Evolutionary conservation across 2,888 invertebrate genomes (phyloP).

Genomic region (Pyrgus malvae): DNA sequence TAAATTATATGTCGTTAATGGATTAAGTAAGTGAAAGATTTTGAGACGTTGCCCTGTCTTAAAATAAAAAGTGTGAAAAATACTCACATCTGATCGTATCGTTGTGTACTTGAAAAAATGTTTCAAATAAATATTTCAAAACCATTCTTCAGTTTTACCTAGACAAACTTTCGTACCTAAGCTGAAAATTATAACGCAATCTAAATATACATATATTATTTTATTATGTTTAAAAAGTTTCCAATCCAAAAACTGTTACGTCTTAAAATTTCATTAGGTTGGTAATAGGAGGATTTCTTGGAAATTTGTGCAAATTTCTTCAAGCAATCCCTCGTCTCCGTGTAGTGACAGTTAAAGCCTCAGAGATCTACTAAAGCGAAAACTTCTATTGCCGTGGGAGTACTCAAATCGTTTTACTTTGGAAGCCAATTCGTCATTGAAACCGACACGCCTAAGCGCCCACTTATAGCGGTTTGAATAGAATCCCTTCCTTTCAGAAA

Average conservation of each 20-base stretch:
- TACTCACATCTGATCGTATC: no score
- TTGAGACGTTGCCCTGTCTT: no score
- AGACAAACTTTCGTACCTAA: no score
- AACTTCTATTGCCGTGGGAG: constrained; percentile 56
- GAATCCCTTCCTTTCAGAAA: neutral
- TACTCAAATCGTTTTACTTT: constrained; percentile 54
- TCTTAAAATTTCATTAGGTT: constrained; percentile 14
- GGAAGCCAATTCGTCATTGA: constrained; percentile 50
- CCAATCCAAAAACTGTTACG: neutral
- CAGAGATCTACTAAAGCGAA: constrained; percentile 48
- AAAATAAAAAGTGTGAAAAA: no score
- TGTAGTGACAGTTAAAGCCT: constrained; percentile 49
- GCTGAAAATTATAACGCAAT: no score
- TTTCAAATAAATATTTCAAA: no score
- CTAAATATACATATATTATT: no score
- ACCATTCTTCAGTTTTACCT: no score
- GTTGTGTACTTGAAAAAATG: no score
- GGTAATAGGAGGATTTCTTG: constrained; percentile 15
- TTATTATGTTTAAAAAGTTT: no score
- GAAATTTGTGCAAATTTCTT: constrained; percentile 26
- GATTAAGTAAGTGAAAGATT: no score
- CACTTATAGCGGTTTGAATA: constrained; percentile 3
- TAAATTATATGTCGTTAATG: no score
- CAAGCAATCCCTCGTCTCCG: constrained; percentile 37
- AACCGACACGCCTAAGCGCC: constrained; percentile 2